Evolutionary conservation across 1,140 invertebrate genomes (phyloP).

Genomic region (honey bee (Apis mellifera)): DNA sequence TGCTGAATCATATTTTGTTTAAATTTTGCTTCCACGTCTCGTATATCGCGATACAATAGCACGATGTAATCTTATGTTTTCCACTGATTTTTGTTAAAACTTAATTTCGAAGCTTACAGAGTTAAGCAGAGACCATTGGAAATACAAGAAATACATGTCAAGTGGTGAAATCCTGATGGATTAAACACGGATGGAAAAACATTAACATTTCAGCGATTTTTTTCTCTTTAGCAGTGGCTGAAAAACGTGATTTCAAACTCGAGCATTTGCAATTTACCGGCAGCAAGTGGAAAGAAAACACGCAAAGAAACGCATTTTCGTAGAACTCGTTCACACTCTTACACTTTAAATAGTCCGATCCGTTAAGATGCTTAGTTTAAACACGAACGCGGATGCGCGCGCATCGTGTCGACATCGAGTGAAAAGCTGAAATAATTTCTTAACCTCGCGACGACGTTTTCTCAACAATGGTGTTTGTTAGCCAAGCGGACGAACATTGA

Average conservation of each 20-base stretch:
- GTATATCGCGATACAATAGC: not conserved
- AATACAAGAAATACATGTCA: constrained; percentile 27
- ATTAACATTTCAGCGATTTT: constrained; percentile 21
- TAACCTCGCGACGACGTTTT: not conserved
- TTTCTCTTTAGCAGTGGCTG: not conserved
- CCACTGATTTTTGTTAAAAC: constrained; percentile 11
- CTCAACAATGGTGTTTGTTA: constrained; percentile 22
- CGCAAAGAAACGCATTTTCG: not conserved
- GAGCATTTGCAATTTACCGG: constrained; percentile 11
- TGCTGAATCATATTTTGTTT: not conserved
- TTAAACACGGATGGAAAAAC: constrained; percentile 29
- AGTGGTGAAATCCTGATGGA: constrained; percentile 12
- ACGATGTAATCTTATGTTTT: not conserved
- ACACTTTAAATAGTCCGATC: constrained; percentile 13
- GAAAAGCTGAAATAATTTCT: constrained; percentile 31
- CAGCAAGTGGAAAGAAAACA: too few relatives aligned
- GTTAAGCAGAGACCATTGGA: not conserved
- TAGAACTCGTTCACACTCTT: not conserved
- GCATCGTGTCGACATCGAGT: not conserved
- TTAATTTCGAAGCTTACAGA: not conserved
- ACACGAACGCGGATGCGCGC: not conserved
- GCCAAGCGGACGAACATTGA: constrained; percentile 13
- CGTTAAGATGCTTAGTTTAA: not conserved
- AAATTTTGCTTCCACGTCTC: not conserved
- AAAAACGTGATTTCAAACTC: constrained; percentile 1